Base-by-base conservation (phyloP, 2,797 vertebrate species). In the Epinephelus awoara region DNA sequence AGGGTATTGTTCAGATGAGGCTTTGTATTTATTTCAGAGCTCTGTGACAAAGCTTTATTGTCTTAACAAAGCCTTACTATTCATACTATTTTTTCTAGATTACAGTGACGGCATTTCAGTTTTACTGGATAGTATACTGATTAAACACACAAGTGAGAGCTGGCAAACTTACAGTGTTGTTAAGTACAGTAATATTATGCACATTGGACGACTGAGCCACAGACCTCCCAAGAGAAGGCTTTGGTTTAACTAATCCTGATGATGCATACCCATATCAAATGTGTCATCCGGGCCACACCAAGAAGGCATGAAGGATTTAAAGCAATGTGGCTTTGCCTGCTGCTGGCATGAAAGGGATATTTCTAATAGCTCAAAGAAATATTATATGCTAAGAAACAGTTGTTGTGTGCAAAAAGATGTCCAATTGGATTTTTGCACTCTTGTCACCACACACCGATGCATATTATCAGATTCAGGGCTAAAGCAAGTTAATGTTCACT, bases 401-500 rank as follows among this genome's bases (percentile, higher is more conserved):
- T 77, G 66, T 72, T 75, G 77, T 80, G 59, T 71, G 59, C 25
- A 52, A 64, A 78, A 78, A 67, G 8, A 78, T 11, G 67, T 75
- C 67, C 15, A 25, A 44, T 65, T 62, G 44, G 68, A 80, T 85
- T 83, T 42, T 91, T 77, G 52, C 66, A 19, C 69, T 77, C 55
- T 77, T 83, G 68, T 85, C 84, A 70, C 61, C 64, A 40, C 74
- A 84, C 80, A 74, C 75, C 50, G 38, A 79, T 75, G 77, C 68
- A 77, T 84, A 75, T 86, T 89, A 91, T 91, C 87, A 86, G 76
- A 89, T 80, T 85, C 68, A 75, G 77, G 81, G 89, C 89, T 84
- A 86, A 83, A 90, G 85, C 78, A 86, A 93, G 92, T 92, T 93
- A 89, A 93, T 93, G 91, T 90, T 94, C 85, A 85, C 90, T 94